phyloP scores from a whole-genome alignment of 1,140 invertebrate genomes.

The Mylabris phalerata region DNA sequence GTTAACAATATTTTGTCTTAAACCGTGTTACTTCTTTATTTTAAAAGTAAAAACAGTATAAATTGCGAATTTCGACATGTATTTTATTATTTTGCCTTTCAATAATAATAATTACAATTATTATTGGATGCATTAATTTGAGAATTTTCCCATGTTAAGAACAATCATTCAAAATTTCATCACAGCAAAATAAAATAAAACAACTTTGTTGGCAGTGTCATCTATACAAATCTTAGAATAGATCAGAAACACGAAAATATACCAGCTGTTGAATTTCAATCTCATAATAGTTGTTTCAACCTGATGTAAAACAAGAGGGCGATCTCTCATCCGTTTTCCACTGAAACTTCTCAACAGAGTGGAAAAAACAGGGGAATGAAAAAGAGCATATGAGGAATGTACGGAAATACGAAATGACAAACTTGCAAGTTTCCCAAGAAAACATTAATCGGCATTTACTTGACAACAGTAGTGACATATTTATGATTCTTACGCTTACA shows the following conservation, averaged over 20 bases:
- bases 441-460: slow-evolving; percentile 44
- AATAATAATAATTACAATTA: background rate
- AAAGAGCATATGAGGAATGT: too few species aligned
- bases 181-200: slow-evolving; percentile 37
- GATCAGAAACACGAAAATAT: slow-evolving; percentile 20
- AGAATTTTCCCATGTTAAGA: slow-evolving; percentile 17
- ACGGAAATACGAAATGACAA: too few species aligned
- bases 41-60: slow-evolving; percentile 13
- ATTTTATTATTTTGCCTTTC: too few species aligned
- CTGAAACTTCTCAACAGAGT: too few species aligned
- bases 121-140: background rate
- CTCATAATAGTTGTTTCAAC: background rate
- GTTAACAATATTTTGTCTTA: slow-evolving; percentile 6
- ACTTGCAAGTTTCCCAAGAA: slow-evolving; percentile 38
- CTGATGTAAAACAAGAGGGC: background rate
- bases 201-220: slow-evolving; percentile 32
- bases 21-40: slow-evolving; percentile 25
- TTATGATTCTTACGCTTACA: slow-evolving; percentile 41
- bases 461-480: slow-evolving; percentile 43
- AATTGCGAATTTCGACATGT: background rate
- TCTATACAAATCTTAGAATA: slow-evolving; percentile 35
- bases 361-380: too few species aligned
- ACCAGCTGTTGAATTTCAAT: slow-evolving; percentile 27
- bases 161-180: slow-evolving; percentile 30
- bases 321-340: background rate